phyloP scores from a whole-genome alignment of 1,140 invertebrate species.

The Nephila pilipes region DNA sequence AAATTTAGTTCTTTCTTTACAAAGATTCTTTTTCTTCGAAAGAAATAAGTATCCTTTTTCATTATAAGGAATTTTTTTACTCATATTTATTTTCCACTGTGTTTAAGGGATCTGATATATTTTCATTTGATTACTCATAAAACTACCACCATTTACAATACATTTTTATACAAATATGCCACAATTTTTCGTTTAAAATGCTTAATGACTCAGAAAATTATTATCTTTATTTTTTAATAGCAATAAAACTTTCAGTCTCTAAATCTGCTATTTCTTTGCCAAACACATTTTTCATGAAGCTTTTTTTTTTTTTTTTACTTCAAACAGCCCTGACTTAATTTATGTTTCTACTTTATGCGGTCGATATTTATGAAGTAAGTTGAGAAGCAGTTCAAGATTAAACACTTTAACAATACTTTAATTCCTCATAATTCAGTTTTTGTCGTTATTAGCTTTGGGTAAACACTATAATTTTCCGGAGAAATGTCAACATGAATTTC shows the following conservation, averaged over 20 bases:
- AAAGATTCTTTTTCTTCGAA: too few species aligned
- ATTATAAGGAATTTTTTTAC: too few species aligned
- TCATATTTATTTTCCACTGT: too few species aligned
- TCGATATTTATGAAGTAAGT: not conserved
- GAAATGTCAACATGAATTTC: conserved; percentile 19
- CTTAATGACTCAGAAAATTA: not conserved
- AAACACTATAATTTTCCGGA: not conserved
- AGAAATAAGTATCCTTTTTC: too few species aligned
- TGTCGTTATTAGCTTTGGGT: not conserved
- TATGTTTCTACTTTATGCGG: not conserved
- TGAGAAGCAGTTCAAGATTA: not conserved
- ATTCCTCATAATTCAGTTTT: conserved; percentile 24
- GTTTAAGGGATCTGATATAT: too few species aligned
- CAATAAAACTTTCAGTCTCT: not conserved
- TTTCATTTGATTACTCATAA: too few species aligned
- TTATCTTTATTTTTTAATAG: not conserved
- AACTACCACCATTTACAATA: too few species aligned
- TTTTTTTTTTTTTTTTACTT: not conserved
- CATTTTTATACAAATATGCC: too few species aligned
- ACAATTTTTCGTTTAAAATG: too few species aligned
- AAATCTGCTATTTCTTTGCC: not conserved
- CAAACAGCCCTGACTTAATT: not conserved
- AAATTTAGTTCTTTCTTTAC: too few species aligned
- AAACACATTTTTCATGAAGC: too few species aligned
- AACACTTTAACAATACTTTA: conserved; percentile 16